A percentile compares a stretch with the other conserved stretches of the same genome.
Conservation (phyloP, 2,113 vertebrate genomes). For the Conger conger region DNA sequence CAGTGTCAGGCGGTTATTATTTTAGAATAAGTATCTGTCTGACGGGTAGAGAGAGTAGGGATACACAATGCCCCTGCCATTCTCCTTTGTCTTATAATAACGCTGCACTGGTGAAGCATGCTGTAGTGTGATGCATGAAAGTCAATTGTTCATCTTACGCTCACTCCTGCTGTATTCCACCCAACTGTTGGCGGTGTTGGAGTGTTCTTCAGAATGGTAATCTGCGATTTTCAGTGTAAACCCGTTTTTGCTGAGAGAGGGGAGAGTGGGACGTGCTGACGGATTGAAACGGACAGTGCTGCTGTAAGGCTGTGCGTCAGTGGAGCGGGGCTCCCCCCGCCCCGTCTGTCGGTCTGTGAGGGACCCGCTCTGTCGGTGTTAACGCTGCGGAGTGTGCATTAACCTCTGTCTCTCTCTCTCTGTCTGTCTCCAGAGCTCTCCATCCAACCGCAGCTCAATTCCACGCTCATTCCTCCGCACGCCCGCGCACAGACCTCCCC, state of each 20-base stretch:
- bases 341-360: background rate
- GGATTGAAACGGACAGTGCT: background rate
- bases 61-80: background rate
- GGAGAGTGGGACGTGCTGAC: too few relatives aligned
- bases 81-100: background rate
- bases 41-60: background rate
- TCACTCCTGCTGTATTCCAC: background rate
- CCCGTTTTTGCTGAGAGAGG: background rate
- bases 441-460: conserved; percentile 87
- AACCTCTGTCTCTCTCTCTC: background rate
- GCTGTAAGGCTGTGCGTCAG: background rate
- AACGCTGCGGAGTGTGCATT: background rate
- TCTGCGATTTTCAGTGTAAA: background rate
- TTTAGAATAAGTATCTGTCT: background rate
- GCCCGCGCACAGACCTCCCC: conserved; percentile 77
- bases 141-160: background rate
- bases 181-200: background rate
- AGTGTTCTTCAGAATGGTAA: background rate
- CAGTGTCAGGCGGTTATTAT: background rate
- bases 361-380: background rate
- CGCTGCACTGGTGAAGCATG: background rate
- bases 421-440: conserved; percentile 74
- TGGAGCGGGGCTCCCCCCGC: background rate
- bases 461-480: conserved; percentile 88
- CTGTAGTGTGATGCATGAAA: background rate